Evolutionary conservation across 2,888 invertebrate genomes (phyloP), one percentile per base, ranked within the genome.

Genomic region (Hesperia comma): DNA sequence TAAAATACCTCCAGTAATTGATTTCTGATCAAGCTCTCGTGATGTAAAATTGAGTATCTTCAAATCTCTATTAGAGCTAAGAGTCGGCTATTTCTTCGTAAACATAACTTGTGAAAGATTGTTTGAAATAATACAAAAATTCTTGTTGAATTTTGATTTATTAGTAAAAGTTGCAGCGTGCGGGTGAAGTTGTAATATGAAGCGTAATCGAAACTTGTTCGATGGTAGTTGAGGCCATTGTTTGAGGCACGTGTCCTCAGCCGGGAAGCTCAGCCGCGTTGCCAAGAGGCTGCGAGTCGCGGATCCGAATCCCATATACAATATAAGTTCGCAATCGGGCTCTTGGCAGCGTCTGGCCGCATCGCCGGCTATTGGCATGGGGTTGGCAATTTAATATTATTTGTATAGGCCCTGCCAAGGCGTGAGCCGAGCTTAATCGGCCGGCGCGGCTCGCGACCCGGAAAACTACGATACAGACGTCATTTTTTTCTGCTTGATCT

Each of bases 361-460:
- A 81, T 79, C 75, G 80, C 77, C 75, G 79, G 79, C 80, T 88
- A 89, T 91, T 90, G 90, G 90, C 90, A 90, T 86, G 85, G 75
- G 76, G 75, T 79, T 79, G 80, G 85, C 88, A 87, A 89, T 92
- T 89, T 90, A 87, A 91, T 92, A 92, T 90, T 91, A 91, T 92
- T 90, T 87, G 87, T 89, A 83, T 84, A 85, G 86, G 85, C 84
- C 72, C 77, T 86, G 90, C 90, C 89, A 88, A 87, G 83, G 83
- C 78, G 75, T 70, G 75, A 75, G 74, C 72, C 57, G 67, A 43
- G 80, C 71, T 82, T 85, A 87, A 87, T 87, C 86, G 79, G 69
- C 68, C 71, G 72, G 73, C 72, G 73, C 73, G 73, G 75, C 75
- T 75, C 79, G 79, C 81, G 79, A 82, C 74, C 83, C 85, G 86